phyloP scores from a whole-genome alignment of 2,797 vertebrate species.

The Miichthys miiuy region DNA sequence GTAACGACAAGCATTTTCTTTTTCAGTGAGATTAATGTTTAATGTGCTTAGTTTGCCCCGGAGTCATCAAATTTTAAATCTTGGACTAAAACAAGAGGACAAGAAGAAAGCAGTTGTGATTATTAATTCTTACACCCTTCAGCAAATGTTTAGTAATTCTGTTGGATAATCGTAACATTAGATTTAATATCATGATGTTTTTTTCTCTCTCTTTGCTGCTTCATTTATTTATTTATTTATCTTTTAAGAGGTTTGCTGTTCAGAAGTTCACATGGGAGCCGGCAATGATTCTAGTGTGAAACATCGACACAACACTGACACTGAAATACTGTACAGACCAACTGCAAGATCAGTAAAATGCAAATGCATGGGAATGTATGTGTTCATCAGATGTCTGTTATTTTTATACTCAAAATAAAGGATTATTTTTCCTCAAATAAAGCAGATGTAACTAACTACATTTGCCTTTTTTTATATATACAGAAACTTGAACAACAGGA shows the following conservation, averaged over 20 bases:
- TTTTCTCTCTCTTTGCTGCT: not conserved
- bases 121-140: not conserved
- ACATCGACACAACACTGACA: constrained; percentile 14
- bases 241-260: constrained; percentile 12
- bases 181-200: not conserved
- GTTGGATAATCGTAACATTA: constrained; percentile 20
- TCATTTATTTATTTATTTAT: constrained; percentile 7
- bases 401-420: constrained; percentile 86
- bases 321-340: constrained; percentile 55
- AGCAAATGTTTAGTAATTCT: constrained; percentile 31
- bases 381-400: constrained; percentile 83
- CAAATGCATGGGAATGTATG: constrained; percentile 80
- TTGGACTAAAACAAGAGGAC: not conserved
- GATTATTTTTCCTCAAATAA: constrained; percentile 87
- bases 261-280: constrained; percentile 12
- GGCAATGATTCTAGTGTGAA: constrained; percentile 14
- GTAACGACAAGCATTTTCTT: not conserved
- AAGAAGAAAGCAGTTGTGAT: constrained; percentile 30
- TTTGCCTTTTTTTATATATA: constrained; percentile 21
- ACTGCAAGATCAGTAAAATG: constrained; percentile 67
- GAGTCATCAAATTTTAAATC: constrained; percentile 41
- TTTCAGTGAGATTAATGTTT: constrained; percentile 29
- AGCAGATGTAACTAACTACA: constrained; percentile 73
- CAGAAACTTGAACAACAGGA: not conserved
- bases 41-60: constrained; percentile 11